Base-by-base conservation (phyloP, 2,888 invertebrate genomes). In the Cantharis flavilabris region DNA sequence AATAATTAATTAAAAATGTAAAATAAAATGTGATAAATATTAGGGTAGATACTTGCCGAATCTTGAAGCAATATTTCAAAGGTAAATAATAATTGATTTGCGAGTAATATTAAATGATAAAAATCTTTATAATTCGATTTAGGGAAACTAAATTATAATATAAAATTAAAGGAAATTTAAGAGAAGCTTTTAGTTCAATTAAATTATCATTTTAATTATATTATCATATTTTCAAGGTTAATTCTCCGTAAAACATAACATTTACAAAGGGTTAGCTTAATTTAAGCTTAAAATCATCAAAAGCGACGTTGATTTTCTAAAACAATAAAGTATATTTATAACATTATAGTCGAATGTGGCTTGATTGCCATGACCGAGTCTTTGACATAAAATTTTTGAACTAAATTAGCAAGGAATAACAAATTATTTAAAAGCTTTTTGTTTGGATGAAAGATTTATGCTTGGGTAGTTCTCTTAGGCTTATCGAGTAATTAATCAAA, bases 161-260 rank as follows among this genome's bases (percentile, higher is more conserved):
- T 65, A 65, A 20, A 18, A 65, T 65, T 65, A 65, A 65, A 23
- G 65, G 65, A 23, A 23, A 23, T 18, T 65, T 65, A 72, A 18
- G 67, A 75, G 67, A 75, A 72, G 77, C 77, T 77, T 77, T 77
- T 77, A 77, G 77, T 77, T 72, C 71, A 77, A 77, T 77, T 77
- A 77, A 77, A 70, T 72, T 75, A 70, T 62, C 69, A 65, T 72
- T 30, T 67, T 72, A 72, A 72, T 72, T 33, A 9, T 16, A 72
- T 72, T 65, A 72, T 65, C 67, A 72, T 70, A 70, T 49, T 74
- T 70, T 70, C 64, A 70, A 65, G 70, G 30, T 70, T 74, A 74
- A 70, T 74, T 74, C 16, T n/a, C 62, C 16, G 30, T 64, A 70
- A 70, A 30, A 49, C n/a, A 33, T 18, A 14, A 49, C 28, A 49